Percentiles rank a stretch among this genome's conserved stretches.
These are phyloP conservation scores for Diphyllodes magnificus DNA, from an alignment of 2,113 vertebrate genomes.

Conservation along the genomic window DNA sequence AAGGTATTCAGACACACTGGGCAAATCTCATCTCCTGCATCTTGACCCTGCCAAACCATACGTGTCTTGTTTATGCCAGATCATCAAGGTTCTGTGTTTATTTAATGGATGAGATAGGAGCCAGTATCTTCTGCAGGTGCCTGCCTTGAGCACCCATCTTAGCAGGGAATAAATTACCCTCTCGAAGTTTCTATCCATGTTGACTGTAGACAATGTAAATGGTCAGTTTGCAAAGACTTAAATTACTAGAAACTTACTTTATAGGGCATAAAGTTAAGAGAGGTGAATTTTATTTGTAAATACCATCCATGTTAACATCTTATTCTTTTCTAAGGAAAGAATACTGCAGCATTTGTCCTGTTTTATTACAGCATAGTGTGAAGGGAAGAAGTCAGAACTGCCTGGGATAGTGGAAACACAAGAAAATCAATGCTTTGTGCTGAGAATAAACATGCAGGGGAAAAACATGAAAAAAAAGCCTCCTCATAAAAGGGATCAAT, in stretches of 20 bases:
- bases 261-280: not conserved
- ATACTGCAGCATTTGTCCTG: not conserved
- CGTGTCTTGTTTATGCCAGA: not conserved
- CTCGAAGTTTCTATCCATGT: not conserved
- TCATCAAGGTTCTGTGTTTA: not conserved
- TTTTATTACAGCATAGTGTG: not conserved
- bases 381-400: not conserved
- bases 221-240: not conserved
- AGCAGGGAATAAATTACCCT: not conserved
- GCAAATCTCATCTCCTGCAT: not conserved
- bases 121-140: not conserved
- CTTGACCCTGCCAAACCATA: not conserved
- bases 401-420: accelerated
- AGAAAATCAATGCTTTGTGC: not conserved
- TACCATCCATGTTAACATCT: not conserved
- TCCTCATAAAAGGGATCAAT: not conserved
- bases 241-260: not conserved
- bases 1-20: not conserved
- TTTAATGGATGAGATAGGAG: not conserved
- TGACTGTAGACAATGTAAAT: not conserved
- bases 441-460: not conserved
- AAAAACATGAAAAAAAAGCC: not conserved
- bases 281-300: not conserved
- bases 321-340: not conserved
- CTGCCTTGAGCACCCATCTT: not conserved